Conservation (phyloP, 2,888 invertebrate species). For the Drosophila greeni region DNA sequence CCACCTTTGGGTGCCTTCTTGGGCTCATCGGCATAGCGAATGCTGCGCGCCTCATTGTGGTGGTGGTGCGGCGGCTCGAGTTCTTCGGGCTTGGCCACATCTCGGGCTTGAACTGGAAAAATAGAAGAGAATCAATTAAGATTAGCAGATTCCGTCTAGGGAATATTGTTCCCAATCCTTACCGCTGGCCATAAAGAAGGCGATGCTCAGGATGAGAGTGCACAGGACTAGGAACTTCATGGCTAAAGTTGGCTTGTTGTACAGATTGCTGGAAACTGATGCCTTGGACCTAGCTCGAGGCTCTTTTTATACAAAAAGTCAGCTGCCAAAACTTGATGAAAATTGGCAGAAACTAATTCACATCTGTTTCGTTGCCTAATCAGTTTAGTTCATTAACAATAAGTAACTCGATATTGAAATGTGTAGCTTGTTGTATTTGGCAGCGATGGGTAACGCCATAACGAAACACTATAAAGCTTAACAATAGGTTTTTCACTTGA, state of each 20-base stretch:
- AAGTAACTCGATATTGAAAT: slow-evolving; percentile 38
- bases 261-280: slow-evolving; percentile 42
- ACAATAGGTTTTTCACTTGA: slow-evolving; percentile 20
- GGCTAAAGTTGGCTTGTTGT: slow-evolving; percentile 21
- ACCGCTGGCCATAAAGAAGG: slow-evolving; percentile 50
- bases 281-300: neutral
- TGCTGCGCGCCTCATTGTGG: slow-evolving; percentile 18
- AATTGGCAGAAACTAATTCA: slow-evolving; percentile 22
- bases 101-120: slow-evolving; percentile 33
- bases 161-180: slow-evolving; percentile 25
- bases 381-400: slow-evolving; percentile 17
- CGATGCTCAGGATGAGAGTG: slow-evolving; percentile 48
- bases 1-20: slow-evolving; percentile 14
- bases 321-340: neutral
- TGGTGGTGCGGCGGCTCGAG: neutral
- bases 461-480: slow-evolving; percentile 37
- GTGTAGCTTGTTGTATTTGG: slow-evolving; percentile 46
- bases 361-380: slow-evolving; percentile 31
- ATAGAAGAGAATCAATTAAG: neutral
- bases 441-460: slow-evolving; percentile 44
- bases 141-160: neutral
- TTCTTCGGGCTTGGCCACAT: neutral
- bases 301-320: slow-evolving; percentile 36
- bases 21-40: neutral
- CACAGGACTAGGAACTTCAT: slow-evolving; percentile 53